A percentile compares a stretch with the other conserved stretches of the same genome.
phyloP scores from a whole-genome alignment of 1,140 invertebrate species.

The Bombus cullumanus region DNA sequence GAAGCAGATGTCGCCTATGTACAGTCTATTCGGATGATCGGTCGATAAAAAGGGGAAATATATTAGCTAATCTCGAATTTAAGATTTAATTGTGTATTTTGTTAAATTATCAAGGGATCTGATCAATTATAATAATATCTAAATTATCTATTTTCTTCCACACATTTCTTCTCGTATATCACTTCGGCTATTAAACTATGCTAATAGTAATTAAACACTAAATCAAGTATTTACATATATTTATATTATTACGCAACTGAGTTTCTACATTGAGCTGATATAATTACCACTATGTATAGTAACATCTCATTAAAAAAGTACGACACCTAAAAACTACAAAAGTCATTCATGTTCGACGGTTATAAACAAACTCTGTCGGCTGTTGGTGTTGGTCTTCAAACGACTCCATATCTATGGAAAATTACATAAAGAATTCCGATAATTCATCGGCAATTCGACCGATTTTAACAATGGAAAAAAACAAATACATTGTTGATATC shows the following conservation, averaged over 20 bases:
- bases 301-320: background rate
- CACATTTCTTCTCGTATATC: rapidly evolving
- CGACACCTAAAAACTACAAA: background rate
- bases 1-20: conserved; percentile 52
- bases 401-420: conserved; percentile 7
- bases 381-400: background rate
- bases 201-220: background rate
- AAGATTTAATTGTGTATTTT: conserved; percentile 1
- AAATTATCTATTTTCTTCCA: background rate
- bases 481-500: background rate
- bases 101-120: too few relatives aligned
- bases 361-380: background rate
- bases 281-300: background rate
- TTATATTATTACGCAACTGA: background rate
- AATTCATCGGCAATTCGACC: background rate
- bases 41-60: conserved; percentile 34
- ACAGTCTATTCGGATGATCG: background rate
- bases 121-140: background rate
- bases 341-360: background rate
- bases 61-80: background rate
- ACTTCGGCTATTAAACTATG: rapidly evolving
- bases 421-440: conserved; percentile 14
- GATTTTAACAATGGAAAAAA: background rate
- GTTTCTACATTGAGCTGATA: background rate
- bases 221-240: background rate